Evolutionary conservation across 2,888 invertebrate species (phyloP).

Genomic region (Chymomyza amoena): DNA sequence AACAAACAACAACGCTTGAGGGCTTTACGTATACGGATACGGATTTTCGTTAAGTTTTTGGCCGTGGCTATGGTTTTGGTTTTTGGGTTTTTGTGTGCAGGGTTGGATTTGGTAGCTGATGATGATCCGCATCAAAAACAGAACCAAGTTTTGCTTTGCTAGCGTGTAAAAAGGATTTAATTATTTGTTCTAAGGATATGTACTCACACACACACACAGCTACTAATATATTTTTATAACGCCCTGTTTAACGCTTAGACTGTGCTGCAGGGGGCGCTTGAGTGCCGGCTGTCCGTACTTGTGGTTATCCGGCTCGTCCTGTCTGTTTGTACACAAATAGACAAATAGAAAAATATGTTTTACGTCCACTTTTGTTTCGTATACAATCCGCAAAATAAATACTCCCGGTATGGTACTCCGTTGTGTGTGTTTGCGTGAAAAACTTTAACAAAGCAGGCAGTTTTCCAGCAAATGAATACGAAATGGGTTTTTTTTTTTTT

Average conservation of each 20-base stretch:
- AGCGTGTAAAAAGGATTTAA: slow-evolving; percentile 76
- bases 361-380: slow-evolving; percentile 59
- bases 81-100: slow-evolving; percentile 21
- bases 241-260: background rate
- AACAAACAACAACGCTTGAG: slow-evolving; percentile 59
- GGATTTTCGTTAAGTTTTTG: slow-evolving; percentile 19
- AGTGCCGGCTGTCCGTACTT: slow-evolving; percentile 29
- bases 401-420: slow-evolving; percentile 1
- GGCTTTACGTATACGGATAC: slow-evolving; percentile 15
- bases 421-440: slow-evolving; percentile 4
- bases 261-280: background rate
- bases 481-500: slow-evolving; percentile 1
- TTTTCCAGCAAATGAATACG: background rate
- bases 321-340: slow-evolving; percentile 34
- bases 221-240: background rate
- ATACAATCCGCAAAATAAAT: slow-evolving; percentile 30
- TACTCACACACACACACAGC: slow-evolving; percentile 13
- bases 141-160: slow-evolving; percentile 20
- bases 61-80: slow-evolving; percentile 16
- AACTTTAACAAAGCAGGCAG: slow-evolving; percentile 6
- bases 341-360: slow-evolving; percentile 59
- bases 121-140: slow-evolving; percentile 34
- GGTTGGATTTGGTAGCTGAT: slow-evolving; percentile 14
- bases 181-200: slow-evolving; percentile 75
- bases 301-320: slow-evolving; percentile 28